Evolutionary conservation across 1,140 invertebrate genomes (phyloP).

Genomic region (Ceratina japonica): DNA sequence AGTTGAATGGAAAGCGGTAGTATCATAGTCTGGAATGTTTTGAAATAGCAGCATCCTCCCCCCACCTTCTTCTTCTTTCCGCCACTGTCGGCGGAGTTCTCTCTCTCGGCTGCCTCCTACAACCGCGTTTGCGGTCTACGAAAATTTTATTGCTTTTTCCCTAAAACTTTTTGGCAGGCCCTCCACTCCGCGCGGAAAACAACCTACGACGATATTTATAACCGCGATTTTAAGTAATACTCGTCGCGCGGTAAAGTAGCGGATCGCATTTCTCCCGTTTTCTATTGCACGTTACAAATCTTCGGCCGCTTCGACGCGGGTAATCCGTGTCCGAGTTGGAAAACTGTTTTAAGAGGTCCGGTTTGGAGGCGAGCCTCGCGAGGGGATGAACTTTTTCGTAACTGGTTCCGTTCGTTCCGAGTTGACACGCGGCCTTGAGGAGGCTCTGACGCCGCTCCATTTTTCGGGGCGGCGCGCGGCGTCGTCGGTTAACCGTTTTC

Average conservation of each 20-base stretch:
- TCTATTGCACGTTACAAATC: constrained; percentile 15
- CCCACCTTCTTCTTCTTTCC: constrained; percentile 11
- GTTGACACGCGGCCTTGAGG: constrained; percentile 14
- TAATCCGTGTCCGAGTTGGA: neutral
- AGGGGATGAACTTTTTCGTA: too few species aligned
- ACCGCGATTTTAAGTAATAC: constrained; percentile 11
- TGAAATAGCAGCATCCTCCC: constrained; percentile 66
- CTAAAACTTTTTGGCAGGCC: constrained; percentile 43
- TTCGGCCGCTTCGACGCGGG: neutral
- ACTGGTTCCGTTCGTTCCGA: too few species aligned
- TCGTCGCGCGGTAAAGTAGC: neutral
- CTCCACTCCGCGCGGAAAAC: constrained; percentile 3
- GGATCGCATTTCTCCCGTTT: neutral
- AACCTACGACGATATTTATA: constrained; percentile 9
- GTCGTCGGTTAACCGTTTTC: constrained; percentile 59
- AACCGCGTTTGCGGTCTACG: neutral
- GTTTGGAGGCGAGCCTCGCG: neutral
- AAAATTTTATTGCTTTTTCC: constrained; percentile 46
- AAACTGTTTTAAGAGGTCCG: neutral
- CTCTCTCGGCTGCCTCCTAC: constrained; percentile 4
- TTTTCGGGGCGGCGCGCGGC: constrained; percentile 26
- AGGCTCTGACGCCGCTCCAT: too few species aligned
- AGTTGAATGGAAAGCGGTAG: constrained; percentile 68
- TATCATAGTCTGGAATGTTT: constrained; percentile 72
- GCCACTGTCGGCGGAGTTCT: neutral